Evolutionary conservation across 2,113 vertebrate species (phyloP).

Genomic region (Bubo blakistoni): DNA sequence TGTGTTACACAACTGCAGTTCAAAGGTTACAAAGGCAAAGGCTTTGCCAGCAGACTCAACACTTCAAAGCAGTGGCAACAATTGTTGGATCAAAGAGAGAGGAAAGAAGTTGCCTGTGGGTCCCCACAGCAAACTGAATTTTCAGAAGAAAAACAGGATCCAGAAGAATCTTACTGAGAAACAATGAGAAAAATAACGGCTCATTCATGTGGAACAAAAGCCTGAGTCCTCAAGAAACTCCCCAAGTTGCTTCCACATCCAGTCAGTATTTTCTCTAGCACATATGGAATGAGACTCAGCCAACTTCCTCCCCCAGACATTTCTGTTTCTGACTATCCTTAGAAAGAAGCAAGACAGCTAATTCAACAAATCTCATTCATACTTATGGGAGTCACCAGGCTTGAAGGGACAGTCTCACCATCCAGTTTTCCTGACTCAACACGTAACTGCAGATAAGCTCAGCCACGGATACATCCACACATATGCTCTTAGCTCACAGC

Average conservation of each 20-base stretch:
- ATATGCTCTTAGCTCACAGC: not conserved
- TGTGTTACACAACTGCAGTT: constrained; percentile 20
- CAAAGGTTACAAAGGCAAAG: constrained; percentile 26
- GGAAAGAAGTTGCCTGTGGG: constrained; percentile 37
- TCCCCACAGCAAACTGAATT: constrained; percentile 4
- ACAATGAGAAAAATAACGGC: not conserved
- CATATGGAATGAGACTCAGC: constrained; percentile 34
- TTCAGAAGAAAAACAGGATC: constrained; percentile 40
- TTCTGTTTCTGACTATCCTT: constrained; percentile 1
- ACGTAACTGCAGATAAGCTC: not conserved
- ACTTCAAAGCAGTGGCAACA: constrained; percentile 48
- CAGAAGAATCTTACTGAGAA: constrained; percentile 17
- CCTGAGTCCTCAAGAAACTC: not conserved
- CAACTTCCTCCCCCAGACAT: constrained; percentile 48
- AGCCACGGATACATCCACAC: not conserved
- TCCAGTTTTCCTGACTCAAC: not conserved
- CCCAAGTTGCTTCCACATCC: constrained; percentile 32
- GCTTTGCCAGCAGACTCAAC: constrained; percentile 19
- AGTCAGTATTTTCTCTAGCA: constrained; percentile 51
- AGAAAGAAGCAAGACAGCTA: not conserved
- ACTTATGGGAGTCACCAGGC: not conserved
- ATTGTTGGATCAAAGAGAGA: constrained; percentile 49
- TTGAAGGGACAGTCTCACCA: not conserved
- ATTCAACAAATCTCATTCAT: not conserved
- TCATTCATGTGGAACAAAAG: constrained; percentile 46